Evolutionary conservation across 2,797 vertebrate species (phyloP), one percentile per base, ranked within the genome.

Genomic region (Xenopus petersii): DNA sequence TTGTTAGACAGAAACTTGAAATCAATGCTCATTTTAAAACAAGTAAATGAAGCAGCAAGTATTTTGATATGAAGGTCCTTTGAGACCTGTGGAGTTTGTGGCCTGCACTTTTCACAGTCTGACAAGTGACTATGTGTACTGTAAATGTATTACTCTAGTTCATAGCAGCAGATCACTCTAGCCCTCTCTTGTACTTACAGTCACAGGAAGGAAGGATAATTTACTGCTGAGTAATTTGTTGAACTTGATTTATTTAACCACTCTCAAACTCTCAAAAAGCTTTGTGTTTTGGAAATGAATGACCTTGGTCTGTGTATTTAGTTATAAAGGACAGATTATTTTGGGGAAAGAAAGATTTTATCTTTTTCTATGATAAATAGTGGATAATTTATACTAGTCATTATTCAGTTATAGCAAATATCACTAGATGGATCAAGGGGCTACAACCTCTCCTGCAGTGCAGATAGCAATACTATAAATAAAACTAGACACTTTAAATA

Each of bases 251-350:
- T 89, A 92, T 88, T 76, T 74, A 81, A 77, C 80, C 59, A 61
- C 81, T 68, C 69, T 80, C 87, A 55, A 79, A 84, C 81, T 68
- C 69, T 80, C 87, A 56, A 79, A 84, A 80, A 82, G 70, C 69
- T 77, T 77, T 79, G 63, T 80, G 69, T 83, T 79, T 83, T 82
- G 62, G 76, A 82, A 84, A 68, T 80, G 81, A 82, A 77, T 82
- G 81, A 88, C 84, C 87, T 92, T 91, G 83, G 79, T 84, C 63
- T 82, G 79, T 81, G 79, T 83, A 80, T 90, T 86, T 88, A 82
- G 73, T 76, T 83, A 84, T 63, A 75, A 67, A 15, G 71, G 75
- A 67, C 10, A 71, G 70, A 80, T 82, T 66, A 70, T 80, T 73
- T 56, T 66, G 48, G 74, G 47, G 79, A 79, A 75, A 77, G 80